Evolutionary conservation across 2,888 invertebrate species (phyloP), one percentile per base, ranked within the genome.

Genomic region (Stenotaenia linearis): DNA sequence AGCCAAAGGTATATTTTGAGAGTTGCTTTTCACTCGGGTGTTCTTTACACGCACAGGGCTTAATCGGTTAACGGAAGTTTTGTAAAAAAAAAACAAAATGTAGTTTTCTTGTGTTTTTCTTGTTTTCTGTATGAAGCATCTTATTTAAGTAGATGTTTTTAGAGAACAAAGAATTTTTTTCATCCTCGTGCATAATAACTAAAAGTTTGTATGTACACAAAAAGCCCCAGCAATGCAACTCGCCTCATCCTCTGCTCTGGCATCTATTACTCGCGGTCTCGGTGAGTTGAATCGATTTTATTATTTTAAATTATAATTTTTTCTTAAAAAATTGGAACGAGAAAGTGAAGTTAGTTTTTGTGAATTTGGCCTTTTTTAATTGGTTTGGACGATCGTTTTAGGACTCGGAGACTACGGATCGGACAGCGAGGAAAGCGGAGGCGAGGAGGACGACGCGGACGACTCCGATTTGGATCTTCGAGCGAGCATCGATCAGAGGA

Each of bases 241-340:
- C 82, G 86, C 86, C 86, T 92, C 92, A 91, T 92, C 92, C 89
- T 90, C 91, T 89, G 94, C 94, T 89, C 91, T 94, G 89, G 92
- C 95, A 89, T 93, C 95, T 90, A 91, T 96, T 89, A 92, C 94
- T 87, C 91, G 92, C 85, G 92, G 92, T 87, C 92, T 96, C 87
- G 96, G 96, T 96, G 91, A 96, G 96, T 95, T 78, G 18, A 32
- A 75, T 28, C 15, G 9, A 15, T 35, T 75, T 61, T 25, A 0
- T 76, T 25, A 77, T 61, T 21, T 32, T 12, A 10, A 77, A 74
- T 77, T 32, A 25, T 25, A 28, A n/a, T 21, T 75, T 37, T 15
- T 32, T 10, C 12, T 32, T 35, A 56, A 4, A 1, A 79, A 77
- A 79, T 28, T 56, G 21, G 35, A 50, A 40, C 56, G 6, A 5